Base-by-base conservation (phyloP, 2,888 invertebrate species). In the Melipona beecheii region DNA sequence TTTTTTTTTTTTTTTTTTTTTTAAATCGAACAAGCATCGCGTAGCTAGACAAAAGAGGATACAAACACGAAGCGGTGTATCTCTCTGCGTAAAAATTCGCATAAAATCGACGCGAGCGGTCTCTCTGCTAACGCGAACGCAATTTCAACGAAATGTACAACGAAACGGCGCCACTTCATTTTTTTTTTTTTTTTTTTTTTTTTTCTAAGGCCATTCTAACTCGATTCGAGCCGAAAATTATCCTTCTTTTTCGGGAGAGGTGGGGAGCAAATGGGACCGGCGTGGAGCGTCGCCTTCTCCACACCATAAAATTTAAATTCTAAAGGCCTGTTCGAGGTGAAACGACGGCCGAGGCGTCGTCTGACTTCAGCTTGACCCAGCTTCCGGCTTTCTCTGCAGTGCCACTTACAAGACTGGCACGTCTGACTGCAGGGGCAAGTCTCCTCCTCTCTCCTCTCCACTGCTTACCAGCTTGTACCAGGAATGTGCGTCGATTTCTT, bases 401-500 rank as follows among this genome's bases (percentile, higher is more conserved):
- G 86, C 84, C 87, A 89, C 89, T 91, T 72, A 83, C 69, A 70
- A 68, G 70, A 81, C 66, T 72, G 81, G 84, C 89, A 86, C 83
- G 84, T 84, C 83, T 86, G 89, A 90, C 90, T 89, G 90, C 90
- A 90, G 89, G 76, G 75, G 82, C 43, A 88, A 88, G 87, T 89
- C 85, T 88, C 84, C 86, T 84, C 85, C 80, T 77, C 80, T 77
- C 83, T 85, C 87, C 90, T 85, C 86, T 85, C 86, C 81, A 77
- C 84, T 84, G 87, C 90, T 90, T 84, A 86, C 81, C 88, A 91
- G 89, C 90, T 89, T 90, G 90, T 91, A 89, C 69, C 88, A 77
- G 84, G 86, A 86, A 92, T 91, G 92, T 90, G 92, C 91, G 90
- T 90, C 91, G 92, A 92, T 92, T 93, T 91, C 88, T 86, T 85